Evolutionary conservation across 2,888 invertebrate genomes (phyloP), one percentile per base, ranked within the genome.

Genomic region (Temnothorax rugatulus): DNA sequence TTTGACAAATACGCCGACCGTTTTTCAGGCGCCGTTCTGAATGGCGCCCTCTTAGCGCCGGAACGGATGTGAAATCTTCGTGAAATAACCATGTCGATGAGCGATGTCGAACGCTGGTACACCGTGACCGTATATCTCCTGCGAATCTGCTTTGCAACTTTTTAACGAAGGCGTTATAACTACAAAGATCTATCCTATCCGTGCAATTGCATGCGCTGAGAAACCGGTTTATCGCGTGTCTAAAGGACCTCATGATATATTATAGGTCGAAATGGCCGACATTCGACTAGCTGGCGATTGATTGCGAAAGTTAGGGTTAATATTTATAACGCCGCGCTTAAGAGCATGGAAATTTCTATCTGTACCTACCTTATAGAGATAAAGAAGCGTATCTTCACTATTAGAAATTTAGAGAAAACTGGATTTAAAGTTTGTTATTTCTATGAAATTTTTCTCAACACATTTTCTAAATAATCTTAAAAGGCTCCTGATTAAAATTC

Each of bases 1-100:
- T 89, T 90, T 88, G 90, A 90, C 89, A 90, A 90, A 89, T 86
- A 89, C 86, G 50, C 52, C 76, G 54, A 66, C 77, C 66, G 38
- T 63, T 85, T 83, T 79, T 73, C 86, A 47, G 64, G 76, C 61
- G 84, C 29, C 38, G 5, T 38, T 82, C 25, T 88, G 89, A 88
- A 90, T 89, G 71, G 75, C 85, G 87, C 66, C 88, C 88, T 89
- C 90, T 89, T 86, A 87, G 81, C 21, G 34, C 71, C 73, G 85
- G 41, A 47, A 76, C 82, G 89, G 66, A 29, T 29, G 59, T 29
- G 59, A 74, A 59, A 74, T 74, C 44, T n/a, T 59, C 9, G 25
- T n/a, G 44, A 74, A 74, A 29, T 74, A 59, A 59, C 59, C 57
- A 18, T n/a, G n/a, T 59, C 74, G 74, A 74, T 74, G 44, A 59